Evolutionary conservation across 2,113 vertebrate species (phyloP), one percentile per base, ranked within the genome.

Genomic region (Cyphomyrus discorhynchus): DNA sequence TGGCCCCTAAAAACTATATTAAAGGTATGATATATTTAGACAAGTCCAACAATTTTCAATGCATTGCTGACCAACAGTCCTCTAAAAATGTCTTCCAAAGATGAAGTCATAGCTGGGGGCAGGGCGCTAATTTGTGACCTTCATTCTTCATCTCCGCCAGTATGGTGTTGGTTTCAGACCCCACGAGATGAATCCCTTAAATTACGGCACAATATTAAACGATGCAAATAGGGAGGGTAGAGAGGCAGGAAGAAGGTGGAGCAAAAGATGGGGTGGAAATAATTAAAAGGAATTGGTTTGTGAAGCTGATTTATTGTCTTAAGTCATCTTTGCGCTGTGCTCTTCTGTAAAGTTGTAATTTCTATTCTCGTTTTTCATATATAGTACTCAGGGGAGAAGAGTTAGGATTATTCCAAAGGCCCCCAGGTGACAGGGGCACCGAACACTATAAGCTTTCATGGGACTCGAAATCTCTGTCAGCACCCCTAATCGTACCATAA

Each of bases 71-170:
- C 1, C 84, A 91, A 91, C 93, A 92, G 83, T 50, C 47, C 46
- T 45, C 77, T 93, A 93, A 95, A 87, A 31, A 91, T 27, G n/a
- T 3, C n/a, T 77, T 88, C 74, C 84, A 89, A 93, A 93, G 93
- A 91, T 91, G 91, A 83, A 46, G 39, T 39, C 2, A 19, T 83
- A 19, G 42, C 80, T 24, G 42, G 80, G 15, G 39, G 5, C 17
- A 6, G 21, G 45, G 19, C 0, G 17, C 39, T 84, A 21, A 84
- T 10, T 84, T n/a, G 21, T 84, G 17, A 47, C 42, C 21, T 24
- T 84, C 35, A 84, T 47, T 84, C 9, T 27, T 47, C 9, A 84
- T 46, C 74, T 46, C 19, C 6, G 19, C 19, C 5, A 3, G 19
- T 21, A 47, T 46, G 21, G 82, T 83, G 80, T 47, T 84, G 39